phyloP scores from a whole-genome alignment of 2,113 vertebrate genomes.

The Pygoscelis adeliae region DNA sequence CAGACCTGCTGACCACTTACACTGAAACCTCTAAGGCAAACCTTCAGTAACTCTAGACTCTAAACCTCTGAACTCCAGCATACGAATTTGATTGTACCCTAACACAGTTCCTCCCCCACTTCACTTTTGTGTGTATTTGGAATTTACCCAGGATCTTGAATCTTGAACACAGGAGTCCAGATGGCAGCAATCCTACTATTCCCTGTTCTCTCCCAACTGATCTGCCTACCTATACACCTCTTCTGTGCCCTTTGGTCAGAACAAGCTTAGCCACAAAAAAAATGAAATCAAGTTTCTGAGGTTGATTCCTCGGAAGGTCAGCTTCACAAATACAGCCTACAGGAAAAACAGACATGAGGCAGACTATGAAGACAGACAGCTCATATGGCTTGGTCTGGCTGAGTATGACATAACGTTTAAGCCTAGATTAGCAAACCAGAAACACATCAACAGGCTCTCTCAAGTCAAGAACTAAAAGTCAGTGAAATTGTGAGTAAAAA shows the following conservation, averaged over 20 bases:
- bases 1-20: background rate
- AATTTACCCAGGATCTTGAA: background rate
- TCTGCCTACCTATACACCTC: background rate
- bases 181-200: background rate
- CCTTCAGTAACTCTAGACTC: background rate
- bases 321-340: background rate
- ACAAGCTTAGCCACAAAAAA: background rate
- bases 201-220: background rate
- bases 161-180: background rate
- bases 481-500: background rate
- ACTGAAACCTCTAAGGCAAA: background rate
- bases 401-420: background rate
- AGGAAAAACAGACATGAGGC: background rate
- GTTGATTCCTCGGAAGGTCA: background rate
- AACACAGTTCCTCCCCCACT: background rate
- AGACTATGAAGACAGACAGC: background rate
- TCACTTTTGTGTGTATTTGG: background rate
- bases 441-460: background rate
- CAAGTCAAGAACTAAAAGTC: background rate
- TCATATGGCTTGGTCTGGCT: background rate
- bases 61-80: background rate
- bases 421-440: background rate
- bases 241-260: background rate
- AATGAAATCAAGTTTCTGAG: background rate
- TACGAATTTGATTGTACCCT: accelerated